phyloP scores from a whole-genome alignment of 1,140 invertebrate species.

The Bathynomus jamesi region DNA sequence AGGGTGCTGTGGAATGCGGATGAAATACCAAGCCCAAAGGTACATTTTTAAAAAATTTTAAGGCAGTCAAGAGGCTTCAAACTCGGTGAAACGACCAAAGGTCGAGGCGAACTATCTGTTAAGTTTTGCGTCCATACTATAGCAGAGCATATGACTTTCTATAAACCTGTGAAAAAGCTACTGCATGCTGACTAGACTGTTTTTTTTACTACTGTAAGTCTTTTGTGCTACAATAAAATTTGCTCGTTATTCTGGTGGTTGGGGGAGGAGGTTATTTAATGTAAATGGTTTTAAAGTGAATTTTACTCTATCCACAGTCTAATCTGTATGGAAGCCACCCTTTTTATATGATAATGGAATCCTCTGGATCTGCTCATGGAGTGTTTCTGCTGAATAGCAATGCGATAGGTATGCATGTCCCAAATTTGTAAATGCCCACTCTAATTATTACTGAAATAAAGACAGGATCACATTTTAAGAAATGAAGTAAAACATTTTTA shows the following conservation, averaged over 20 bases:
- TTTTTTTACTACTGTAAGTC: no score
- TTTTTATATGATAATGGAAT: constrained; percentile 50
- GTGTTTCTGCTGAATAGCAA: constrained; percentile 48
- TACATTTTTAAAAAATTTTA: no score
- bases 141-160: no score
- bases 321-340: constrained; percentile 53
- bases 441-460: not conserved
- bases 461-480: not conserved
- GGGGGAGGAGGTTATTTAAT: no score
- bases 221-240: no score
- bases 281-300: no score
- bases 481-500: not conserved
- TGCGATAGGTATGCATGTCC: constrained; percentile 41
- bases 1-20: constrained; percentile 31
- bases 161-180: no score
- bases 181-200: no score
- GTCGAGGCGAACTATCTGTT: no score
- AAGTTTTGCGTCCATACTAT: not conserved
- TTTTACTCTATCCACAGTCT: constrained; percentile 38
- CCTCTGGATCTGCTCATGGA: constrained; percentile 45
- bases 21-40: constrained; percentile 19
- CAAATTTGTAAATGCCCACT: constrained; percentile 18
- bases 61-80: no score
- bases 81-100: no score
- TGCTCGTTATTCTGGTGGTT: no score